phyloP scores from a whole-genome alignment of 2,888 invertebrate species.

The Gari tellinella region DNA sequence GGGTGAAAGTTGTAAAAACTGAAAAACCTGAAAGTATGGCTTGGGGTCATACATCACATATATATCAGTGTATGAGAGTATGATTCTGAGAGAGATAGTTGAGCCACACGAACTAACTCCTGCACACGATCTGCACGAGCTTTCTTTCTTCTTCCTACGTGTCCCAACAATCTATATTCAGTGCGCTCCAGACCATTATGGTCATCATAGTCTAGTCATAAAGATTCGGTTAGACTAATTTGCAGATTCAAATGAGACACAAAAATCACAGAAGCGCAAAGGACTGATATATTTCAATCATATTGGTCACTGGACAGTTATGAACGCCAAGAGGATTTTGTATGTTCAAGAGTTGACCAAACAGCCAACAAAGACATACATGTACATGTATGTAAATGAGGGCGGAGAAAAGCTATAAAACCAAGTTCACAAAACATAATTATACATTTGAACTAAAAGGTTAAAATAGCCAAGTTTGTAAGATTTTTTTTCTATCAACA shows the following conservation, averaged over 20 bases:
- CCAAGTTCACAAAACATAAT: slow-evolving; percentile 1
- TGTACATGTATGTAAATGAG: slow-evolving; percentile 8
- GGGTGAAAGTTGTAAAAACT: too few relatives aligned
- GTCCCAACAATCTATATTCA: too few relatives aligned
- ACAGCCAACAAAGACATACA: slow-evolving; percentile 20
- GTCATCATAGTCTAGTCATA: too few relatives aligned
- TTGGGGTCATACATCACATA: too few relatives aligned
- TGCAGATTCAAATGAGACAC: slow-evolving; percentile 32
- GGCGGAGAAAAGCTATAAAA: slow-evolving; percentile 7
- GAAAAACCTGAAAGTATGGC: too few relatives aligned
- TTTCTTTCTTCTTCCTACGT: too few relatives aligned
- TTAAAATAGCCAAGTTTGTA: slow-evolving; percentile 31
- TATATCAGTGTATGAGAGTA: too few relatives aligned
- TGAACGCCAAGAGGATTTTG: slow-evolving; percentile 43
- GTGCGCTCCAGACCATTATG: too few relatives aligned
- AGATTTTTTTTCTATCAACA: slow-evolving; percentile 37
- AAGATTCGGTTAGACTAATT: too few relatives aligned
- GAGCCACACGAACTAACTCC: too few relatives aligned
- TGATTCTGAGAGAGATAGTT: too few relatives aligned
- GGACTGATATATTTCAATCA: slow-evolving; percentile 19
- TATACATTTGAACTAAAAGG: slow-evolving; percentile 21
- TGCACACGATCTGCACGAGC: too few relatives aligned
- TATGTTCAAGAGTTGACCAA: slow-evolving; percentile 29
- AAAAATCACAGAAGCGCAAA: slow-evolving; percentile 22
- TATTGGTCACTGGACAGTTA: slow-evolving; percentile 26